These are phyloP conservation scores for Doryteuthis pealeii DNA, from an alignment of 1,140 invertebrate genomes.

Conservation along the genomic window DNA sequence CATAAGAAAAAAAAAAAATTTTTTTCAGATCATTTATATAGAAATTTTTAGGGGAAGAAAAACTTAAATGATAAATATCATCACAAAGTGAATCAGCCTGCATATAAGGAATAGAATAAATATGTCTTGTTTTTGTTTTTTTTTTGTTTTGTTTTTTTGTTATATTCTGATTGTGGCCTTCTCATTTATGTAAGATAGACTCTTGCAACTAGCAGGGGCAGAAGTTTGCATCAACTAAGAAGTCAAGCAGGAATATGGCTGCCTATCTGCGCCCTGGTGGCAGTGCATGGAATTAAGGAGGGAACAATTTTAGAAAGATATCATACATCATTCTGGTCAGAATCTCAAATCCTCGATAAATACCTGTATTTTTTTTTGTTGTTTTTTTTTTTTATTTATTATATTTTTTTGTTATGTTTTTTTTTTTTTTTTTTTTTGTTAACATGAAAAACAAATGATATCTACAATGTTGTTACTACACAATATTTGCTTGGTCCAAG, in stretches of 20 bases:
- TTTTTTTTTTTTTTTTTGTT: not conserved
- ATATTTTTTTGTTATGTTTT: not conserved
- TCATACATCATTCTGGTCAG: not conserved
- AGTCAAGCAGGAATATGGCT: not conserved
- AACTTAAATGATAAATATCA: too few species aligned
- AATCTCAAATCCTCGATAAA: too few species aligned
- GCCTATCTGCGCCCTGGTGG: not conserved
- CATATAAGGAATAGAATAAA: too few species aligned
- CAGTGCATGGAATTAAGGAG: slow-evolving; percentile 5
- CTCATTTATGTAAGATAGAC: too few species aligned
- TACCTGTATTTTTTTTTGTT: not conserved
- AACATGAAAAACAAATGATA: not conserved
- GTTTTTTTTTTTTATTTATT: not conserved
- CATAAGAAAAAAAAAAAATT: too few species aligned
- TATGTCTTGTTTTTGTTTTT: too few species aligned
- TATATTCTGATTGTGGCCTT: too few species aligned
- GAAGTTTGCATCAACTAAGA: not conserved
- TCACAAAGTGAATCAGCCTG: too few species aligned
- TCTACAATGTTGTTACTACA: slow-evolving; percentile 3
- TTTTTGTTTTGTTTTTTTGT: too few species aligned
- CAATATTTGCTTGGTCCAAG: not conserved
- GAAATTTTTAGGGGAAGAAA: too few species aligned
- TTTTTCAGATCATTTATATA: too few species aligned
- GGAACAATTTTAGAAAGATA: not conserved
- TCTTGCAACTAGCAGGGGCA: not conserved